Conservation (phyloP, 2,797 vertebrate genomes). For the Prionace glauca region DNA sequence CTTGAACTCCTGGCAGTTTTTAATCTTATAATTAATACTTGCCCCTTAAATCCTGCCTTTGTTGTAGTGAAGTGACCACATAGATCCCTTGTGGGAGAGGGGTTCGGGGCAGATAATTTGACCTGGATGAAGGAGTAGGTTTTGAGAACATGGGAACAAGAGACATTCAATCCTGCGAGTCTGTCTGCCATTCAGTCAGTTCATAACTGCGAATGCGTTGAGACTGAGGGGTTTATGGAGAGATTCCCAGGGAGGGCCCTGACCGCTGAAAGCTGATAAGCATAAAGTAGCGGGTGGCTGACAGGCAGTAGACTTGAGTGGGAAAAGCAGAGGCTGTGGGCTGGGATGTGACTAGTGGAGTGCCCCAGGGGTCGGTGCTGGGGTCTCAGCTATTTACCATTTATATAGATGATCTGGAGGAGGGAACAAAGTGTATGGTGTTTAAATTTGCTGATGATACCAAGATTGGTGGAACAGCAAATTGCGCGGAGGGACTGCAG, state of each 20-base stretch:
- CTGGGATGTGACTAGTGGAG: too few relatives aligned
- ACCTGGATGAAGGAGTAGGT: neutral
- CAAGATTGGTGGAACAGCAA: too few relatives aligned
- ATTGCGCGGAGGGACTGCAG: too few relatives aligned
- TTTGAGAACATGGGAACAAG: neutral
- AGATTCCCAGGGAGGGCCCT: neutral
- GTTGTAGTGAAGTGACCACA: neutral
- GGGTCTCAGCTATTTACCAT: too few relatives aligned
- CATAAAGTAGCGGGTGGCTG: neutral
- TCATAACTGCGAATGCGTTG: neutral
- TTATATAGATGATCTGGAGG: too few relatives aligned
- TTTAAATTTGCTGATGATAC: too few relatives aligned
- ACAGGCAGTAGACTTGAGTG: neutral
- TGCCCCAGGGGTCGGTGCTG: too few relatives aligned
- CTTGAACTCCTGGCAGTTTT: neutral
- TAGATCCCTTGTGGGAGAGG: neutral
- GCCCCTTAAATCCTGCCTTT: neutral
- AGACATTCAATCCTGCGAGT: neutral
- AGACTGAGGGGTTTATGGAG: neutral
- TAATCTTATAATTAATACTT: neutral
- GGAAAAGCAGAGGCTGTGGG: neutral
- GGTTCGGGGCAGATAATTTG: neutral
- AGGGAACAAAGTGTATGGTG: too few relatives aligned
- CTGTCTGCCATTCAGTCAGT: neutral
- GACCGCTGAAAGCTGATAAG: neutral